Base-by-base conservation (phyloP, 2,113 vertebrate species). In the Pogona vitticeps region DNA sequence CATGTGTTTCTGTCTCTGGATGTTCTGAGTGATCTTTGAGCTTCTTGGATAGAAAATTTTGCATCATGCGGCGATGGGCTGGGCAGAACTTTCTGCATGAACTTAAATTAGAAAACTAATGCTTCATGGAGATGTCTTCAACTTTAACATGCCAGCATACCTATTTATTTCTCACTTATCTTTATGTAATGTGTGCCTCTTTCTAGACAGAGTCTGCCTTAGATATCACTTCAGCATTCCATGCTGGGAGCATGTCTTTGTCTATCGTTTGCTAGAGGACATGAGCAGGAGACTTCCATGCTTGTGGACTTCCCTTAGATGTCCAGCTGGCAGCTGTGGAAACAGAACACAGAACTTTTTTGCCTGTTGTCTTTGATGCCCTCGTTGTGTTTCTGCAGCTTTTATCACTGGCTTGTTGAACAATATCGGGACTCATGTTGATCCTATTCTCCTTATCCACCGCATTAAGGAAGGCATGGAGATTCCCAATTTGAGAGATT, bases 391-490 rank as follows among this genome's bases (percentile, higher is more conserved):
- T 85, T 93, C 63, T 82, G 17, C 88, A 99, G 98, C 98, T 2
- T 99, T 99, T 95, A 99, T 99, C 95, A 99, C 98, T 1, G 99
- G 99, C 42, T 96, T 99, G 76, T 95, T 99, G 86, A 99, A 99
- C 94, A 99, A 99, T 86, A 99, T 99, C 3, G 99, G 99, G 73
- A 99, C 98, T 1, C 98, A 99, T 0, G 98, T 99, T 86, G 98
- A 99, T 93, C 99, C 99, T 10, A 99, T 99, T 92, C 96, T 99
- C 38, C 95, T 99, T 90, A 99, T 99, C 90, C 97, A 98, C 72
- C 98, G 98, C 73, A 99, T 99, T 90, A 99, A 99, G 92, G 99
- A 99, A 95, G 98, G 98, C 90, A 99, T 99, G 99, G 98, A 99
- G 95, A 99, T 99, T 95, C 98, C 99, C 42, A 99, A 98, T 93